Percentiles rank a stretch among this genome's conserved stretches.
Conservation (phyloP, 2,113 vertebrate species). For the Labrus mixtus region DNA sequence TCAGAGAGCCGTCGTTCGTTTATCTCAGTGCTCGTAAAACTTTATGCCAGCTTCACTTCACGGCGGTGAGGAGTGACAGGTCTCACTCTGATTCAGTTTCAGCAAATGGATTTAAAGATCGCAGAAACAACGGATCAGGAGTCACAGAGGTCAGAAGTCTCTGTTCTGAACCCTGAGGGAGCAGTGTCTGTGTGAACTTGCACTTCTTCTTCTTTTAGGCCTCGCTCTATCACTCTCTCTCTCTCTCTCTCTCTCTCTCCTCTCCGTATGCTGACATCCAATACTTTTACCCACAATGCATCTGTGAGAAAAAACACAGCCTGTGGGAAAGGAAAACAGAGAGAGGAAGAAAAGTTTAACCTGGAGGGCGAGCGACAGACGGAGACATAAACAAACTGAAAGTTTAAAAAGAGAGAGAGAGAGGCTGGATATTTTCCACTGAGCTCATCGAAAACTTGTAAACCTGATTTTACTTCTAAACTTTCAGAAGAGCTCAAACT, state of each 20-base stretch:
- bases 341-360: conserved; percentile 53
- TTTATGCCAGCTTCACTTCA: too few species aligned
- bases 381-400: not conserved
- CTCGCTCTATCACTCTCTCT: not conserved
- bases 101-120: too few species aligned
- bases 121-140: too few species aligned
- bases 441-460: too few species aligned
- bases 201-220: too few species aligned
- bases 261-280: conserved; percentile 59
- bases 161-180: too few species aligned
- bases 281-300: conserved; percentile 72
- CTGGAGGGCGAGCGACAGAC: conserved; percentile 1
- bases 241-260: not conserved
- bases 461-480: not conserved
- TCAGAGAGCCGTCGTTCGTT: too few species aligned
- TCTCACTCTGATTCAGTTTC: too few species aligned
- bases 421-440: not conserved
- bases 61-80: too few species aligned
- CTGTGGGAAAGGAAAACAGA: conserved; percentile 69
- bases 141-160: too few species aligned
- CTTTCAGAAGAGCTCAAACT: not conserved
- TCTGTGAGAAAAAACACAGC: conserved; percentile 52
- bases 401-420: not conserved
- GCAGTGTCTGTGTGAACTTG: too few species aligned
- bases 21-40: too few species aligned